Evolutionary conservation across 2,888 invertebrate species (phyloP), one percentile per base, ranked within the genome.

Genomic region (Pogonocherus hispidulus): DNA sequence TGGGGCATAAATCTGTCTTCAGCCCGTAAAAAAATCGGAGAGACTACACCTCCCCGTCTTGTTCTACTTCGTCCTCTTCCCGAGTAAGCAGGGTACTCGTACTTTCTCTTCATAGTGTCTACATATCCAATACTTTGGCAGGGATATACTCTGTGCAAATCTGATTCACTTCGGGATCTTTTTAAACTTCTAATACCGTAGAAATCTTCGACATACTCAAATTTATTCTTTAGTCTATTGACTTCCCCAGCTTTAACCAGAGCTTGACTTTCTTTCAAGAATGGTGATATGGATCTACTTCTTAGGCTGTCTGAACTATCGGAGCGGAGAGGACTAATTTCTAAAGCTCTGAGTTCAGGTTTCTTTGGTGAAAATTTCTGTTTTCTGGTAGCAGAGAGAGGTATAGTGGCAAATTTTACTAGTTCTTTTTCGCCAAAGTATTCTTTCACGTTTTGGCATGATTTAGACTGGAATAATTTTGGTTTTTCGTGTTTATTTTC

Each of bases 1-100:
- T 93, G 94, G 0, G 95, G 95, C 94, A 95, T 95, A 72, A 91
- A 91, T 11, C 94, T 89, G 80, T 94, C 92, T 63, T 90, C 90
- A 0, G 90, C 87, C 35, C 90, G 87, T 32, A 93, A 85, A 6
- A 90, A 90, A 56, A 93, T 90, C 0, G 93, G 93, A 0, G 92
- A 90, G 18, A 86, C 85, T 66, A 87, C 84, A n/a, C 87, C 85
- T 0, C 87, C 86, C 41, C 86, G 83, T 71, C 87, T 81, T 8
- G 84, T 83, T 2, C 89, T 85, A 19, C 87, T 86, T 41, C 90
- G 82, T 0, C 89, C 88, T 27, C 89, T 84, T 3, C 83, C 83
- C 1, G 86, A 80, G 56, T 81, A 78, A 0, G 84, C 83, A 3
- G 86, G 85, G 60, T 84, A 84, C 78, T 92, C 92, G 79, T 91